Conservation (phyloP, 2,797 vertebrate genomes). For the Australoheros facetus region DNA sequence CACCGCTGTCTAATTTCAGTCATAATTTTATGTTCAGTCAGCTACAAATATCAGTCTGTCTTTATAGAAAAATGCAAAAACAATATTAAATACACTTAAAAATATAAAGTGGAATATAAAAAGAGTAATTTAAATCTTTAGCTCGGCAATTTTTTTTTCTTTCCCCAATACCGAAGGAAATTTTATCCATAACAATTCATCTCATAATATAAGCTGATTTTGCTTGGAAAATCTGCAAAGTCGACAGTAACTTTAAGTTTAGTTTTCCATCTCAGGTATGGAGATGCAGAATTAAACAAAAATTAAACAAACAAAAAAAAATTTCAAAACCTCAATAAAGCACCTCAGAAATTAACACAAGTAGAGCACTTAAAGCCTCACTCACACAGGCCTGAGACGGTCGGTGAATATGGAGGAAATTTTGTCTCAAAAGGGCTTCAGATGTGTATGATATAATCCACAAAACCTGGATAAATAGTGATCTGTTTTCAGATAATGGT, state of each 20-base stretch:
- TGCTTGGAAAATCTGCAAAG: neutral
- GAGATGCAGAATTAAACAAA: neutral
- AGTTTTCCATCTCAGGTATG: neutral
- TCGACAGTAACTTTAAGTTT: neutral
- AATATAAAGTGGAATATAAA: neutral
- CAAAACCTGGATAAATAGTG: neutral
- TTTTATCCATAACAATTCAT: neutral
- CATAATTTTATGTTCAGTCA: too few relatives aligned
- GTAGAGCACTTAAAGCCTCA: too few relatives aligned
- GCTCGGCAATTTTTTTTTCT: too few relatives aligned
- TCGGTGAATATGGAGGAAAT: neutral
- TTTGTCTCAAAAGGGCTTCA: too few relatives aligned
- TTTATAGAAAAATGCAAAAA: neutral
- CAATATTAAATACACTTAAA: neutral
- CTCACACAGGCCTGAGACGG: too few relatives aligned
- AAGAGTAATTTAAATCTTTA: neutral
- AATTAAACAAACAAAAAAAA: too few relatives aligned
- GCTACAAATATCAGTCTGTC: neutral
- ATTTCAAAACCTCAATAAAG: neutral
- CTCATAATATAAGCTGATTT: neutral
- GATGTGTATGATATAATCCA: neutral
- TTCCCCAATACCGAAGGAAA: too few relatives aligned
- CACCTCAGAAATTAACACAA: rapidly evolving
- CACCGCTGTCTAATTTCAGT: constrained; percentile 76
- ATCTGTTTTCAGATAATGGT: too few relatives aligned